Evolutionary conservation across 2,113 vertebrate species (phyloP).

Genomic region (Notarius lentiginosus): DNA sequence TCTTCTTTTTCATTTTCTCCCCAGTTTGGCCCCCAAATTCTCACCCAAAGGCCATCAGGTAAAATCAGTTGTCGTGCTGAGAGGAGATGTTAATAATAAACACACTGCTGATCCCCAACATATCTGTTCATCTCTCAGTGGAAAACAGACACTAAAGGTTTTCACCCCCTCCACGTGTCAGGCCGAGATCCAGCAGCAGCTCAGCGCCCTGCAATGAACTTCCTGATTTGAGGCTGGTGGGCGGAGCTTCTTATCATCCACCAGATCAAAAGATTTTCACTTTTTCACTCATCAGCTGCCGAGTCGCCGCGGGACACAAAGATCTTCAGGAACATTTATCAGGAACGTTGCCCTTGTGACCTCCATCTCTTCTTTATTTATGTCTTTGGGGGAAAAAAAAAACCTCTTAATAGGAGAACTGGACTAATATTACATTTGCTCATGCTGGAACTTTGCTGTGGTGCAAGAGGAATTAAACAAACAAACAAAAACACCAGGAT

Average conservation of each 20-base stretch:
- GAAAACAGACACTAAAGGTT: neutral
- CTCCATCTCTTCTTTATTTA: neutral
- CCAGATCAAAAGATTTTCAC: neutral
- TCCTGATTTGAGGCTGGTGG: neutral
- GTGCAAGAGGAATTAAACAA: neutral
- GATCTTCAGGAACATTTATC: no score
- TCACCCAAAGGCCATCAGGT: neutral
- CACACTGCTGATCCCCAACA: neutral
- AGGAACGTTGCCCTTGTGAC: neutral
- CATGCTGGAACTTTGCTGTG: neutral
- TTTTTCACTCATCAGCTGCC: neutral
- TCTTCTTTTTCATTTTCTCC: neutral
- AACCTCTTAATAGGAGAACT: neutral
- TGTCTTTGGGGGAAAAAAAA: neutral
- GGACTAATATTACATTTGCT: neutral
- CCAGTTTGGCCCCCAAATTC: neutral
- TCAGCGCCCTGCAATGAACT: neutral
- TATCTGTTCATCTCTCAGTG: neutral
- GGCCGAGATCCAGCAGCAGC: neutral
- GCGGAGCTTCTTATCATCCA: neutral
- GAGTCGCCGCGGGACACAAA: neutral
- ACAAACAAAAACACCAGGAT: no score
- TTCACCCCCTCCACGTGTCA: neutral
- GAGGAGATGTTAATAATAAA: neutral
- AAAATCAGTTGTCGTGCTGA: neutral